Evolutionary conservation across 2,113 vertebrate species (phyloP).

Genomic region (Pachycephala philippinensis): DNA sequence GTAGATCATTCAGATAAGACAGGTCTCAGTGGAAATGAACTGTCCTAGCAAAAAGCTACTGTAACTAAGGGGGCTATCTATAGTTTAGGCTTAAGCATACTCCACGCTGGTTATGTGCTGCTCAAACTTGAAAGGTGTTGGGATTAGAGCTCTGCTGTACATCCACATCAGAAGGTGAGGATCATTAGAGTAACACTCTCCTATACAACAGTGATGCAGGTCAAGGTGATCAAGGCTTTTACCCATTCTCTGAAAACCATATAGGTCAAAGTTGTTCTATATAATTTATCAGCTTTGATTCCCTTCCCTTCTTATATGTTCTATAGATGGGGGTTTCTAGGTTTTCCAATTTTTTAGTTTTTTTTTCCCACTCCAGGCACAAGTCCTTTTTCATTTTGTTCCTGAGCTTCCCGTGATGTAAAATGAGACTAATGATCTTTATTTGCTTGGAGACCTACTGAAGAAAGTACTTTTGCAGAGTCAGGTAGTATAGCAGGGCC

Average conservation of each 20-base stretch:
- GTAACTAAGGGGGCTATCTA: neutral
- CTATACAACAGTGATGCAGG: slow-evolving; percentile 12
- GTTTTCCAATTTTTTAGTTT: neutral
- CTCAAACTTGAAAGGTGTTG: slow-evolving; percentile 34
- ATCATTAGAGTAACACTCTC: slow-evolving; percentile 1
- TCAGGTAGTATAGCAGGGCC: neutral
- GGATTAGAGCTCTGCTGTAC: slow-evolving; percentile 42
- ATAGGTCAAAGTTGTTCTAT: slow-evolving; percentile 9
- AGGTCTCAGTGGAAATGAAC: neutral
- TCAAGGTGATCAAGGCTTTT: slow-evolving; percentile 42
- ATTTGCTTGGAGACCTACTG: neutral
- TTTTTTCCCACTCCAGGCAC: neutral
- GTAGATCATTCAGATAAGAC: neutral
- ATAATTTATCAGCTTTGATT: slow-evolving; percentile 26
- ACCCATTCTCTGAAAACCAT: slow-evolving; percentile 4
- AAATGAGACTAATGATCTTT: neutral
- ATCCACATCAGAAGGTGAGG: slow-evolving; percentile 21
- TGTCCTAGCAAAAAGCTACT: neutral
- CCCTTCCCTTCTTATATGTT: neutral
- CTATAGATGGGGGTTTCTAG: neutral
- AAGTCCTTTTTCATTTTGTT: neutral
- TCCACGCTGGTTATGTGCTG: neutral
- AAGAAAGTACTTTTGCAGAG: neutral
- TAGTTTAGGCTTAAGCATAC: slow-evolving; percentile 14
- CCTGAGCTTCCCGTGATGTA: neutral